Evolutionary conservation across 2,888 invertebrate genomes (phyloP).

Genomic region (Polydrusus pterygomalis): DNA sequence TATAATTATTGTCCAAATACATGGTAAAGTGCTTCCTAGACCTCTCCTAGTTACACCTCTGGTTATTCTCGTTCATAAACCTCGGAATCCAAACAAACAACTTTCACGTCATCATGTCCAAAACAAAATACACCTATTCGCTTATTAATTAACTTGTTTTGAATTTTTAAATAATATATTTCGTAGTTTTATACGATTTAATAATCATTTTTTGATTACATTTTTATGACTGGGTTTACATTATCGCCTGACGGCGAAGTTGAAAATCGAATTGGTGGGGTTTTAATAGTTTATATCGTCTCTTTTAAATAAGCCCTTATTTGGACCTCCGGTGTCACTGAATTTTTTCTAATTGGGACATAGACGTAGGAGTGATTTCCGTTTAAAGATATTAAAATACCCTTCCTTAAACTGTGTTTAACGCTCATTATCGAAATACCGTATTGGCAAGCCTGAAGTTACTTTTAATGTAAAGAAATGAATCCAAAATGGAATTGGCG

Average conservation of each 20-base stretch:
- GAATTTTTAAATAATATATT: conserved; percentile 10
- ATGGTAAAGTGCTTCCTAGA: background rate
- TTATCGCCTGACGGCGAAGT: background rate
- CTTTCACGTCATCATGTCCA: conserved; percentile 33
- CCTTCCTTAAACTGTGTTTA: too few relatives aligned
- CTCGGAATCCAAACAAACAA: conserved; percentile 34
- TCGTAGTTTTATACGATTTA: background rate
- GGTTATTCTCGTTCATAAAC: conserved; percentile 8
- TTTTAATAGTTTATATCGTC: too few relatives aligned
- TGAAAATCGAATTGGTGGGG: background rate
- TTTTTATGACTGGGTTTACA: background rate
- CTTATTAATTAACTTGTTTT: conserved; percentile 22
- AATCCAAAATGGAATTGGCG: too few relatives aligned
- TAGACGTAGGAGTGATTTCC: too few relatives aligned
- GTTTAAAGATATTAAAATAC: too few relatives aligned
- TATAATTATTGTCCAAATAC: background rate
- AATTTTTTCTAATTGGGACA: too few relatives aligned
- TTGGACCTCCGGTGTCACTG: too few relatives aligned
- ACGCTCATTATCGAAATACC: too few relatives aligned
- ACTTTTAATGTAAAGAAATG: too few relatives aligned
- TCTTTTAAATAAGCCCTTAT: too few relatives aligned
- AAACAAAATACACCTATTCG: background rate
- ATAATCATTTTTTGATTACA: background rate
- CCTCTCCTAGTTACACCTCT: background rate
- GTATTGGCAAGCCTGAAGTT: too few relatives aligned